Evolutionary conservation across 2,113 vertebrate species (phyloP), one percentile per base, ranked within the genome.

Genomic region (Sakesphorus luctuosus): DNA sequence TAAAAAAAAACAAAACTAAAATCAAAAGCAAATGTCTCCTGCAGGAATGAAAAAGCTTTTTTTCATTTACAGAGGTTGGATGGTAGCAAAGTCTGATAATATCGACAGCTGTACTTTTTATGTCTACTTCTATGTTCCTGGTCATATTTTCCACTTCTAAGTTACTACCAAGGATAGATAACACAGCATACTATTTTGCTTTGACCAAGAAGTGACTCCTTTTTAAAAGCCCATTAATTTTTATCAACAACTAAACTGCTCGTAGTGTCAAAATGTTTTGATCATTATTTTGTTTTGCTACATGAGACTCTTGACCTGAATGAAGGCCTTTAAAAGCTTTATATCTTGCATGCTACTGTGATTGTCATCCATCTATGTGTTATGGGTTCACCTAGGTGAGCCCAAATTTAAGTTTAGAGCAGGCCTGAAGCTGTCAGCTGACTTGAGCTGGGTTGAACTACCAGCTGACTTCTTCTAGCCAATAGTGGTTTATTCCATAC

Each of bases 241-340:
- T 15, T 63, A 86, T 58, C 46, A 94, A 67, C 38, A 94, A 35
- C 28, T 83, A 90, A 92, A 75, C 31, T 92, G 59, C 61, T 77
- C n/a, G 72, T 56, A 53, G 8, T 44, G 77, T 23, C 23, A 94
- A 84, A 94, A 90, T 67, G 89, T 61, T 74, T 62, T 81, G 40
- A 18, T 96, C 18, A 19, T 90, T 93, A 83, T 91, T 94, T 93
- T 88, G 47, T 84, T 90, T 31, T 93, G 29, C 33, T 68, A 47
- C 40, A 71, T 53, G 44, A 91, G 11, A 61, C 26, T 18, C 68
- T 38, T 91, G 56, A 78, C 50, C 66, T 87, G 50, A 56, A 95
- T 87, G 16, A 92, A 93, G 59, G 31, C 33, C 40, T 93, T 11
- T 7, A 67, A 95, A 94, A 93, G 2, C 11, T 91, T 94, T 87